Base-by-base conservation (phyloP, 2,113 vertebrate genomes). In the Coturnix japonica region DNA sequence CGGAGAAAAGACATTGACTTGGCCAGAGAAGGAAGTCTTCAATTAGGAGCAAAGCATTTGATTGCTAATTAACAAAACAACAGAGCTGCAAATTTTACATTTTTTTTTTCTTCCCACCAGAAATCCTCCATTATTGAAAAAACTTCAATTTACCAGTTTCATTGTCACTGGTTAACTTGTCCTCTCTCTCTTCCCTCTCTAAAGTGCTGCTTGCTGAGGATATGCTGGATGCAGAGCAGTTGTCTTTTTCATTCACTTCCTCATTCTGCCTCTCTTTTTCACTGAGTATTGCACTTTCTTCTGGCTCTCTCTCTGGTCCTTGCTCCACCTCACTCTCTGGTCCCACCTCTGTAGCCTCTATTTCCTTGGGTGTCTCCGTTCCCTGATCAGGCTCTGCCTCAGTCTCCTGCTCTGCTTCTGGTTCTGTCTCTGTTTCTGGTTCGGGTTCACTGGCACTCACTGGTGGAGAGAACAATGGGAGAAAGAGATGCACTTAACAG, bases 161-260 rank as follows among this genome's bases (percentile, higher is more conserved):
- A 71, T 96, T 98, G 97, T 99, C 98, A 95, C 95, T 97, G 96
- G 94, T 97, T 96, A 98, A 95, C 91, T 98, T 99, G 96, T 98
- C 98, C 96, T 99, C 99, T 77, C 98, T 98, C 96, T 99, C 99
- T 95, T 99, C 99, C 96, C 99, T 98, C 96, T 99, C 99, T 97
- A 99, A 98, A 53, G 99, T 99, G 98, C 99, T 99, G 96, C 99
- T 99, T 84, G 99, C 98, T 69, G 99, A 99, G 2, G 99, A 99
- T 98, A 99, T 98, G 97, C 99, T 99, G 96, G 99, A 99, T 56
- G 99, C 99, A 1, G 99, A 99, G 95, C 99, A 99, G 98, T 99
- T 99, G 97, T 99, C 99, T 92, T 99, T 99, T 95, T 99, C 99
- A 39, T 99, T 99, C 97, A 99, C 98, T 93, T 99, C 99, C 97